Evolutionary conservation across 2,888 invertebrate genomes (phyloP), one percentile per base, ranked within the genome.

Genomic region (Aporophyla lueneburgensis): DNA sequence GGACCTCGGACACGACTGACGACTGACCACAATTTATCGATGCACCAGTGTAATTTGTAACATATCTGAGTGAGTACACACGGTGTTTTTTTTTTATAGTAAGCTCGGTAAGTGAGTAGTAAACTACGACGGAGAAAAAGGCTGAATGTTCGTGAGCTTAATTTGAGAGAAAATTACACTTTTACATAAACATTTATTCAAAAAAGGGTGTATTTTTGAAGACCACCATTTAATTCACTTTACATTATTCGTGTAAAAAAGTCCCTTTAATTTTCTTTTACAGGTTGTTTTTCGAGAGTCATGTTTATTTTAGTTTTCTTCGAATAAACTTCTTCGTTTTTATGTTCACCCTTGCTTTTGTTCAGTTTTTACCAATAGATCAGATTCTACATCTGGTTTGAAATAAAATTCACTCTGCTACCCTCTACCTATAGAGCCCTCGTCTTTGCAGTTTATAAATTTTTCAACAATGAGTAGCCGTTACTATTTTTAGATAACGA

Each of bases 21-120:
- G 67, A 80, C 71, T 68, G 56, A 54, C 51, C 56, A 61, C 58
- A 59, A 76, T 33, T 56, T 62, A 81, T 71, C 71, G 63, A 80
- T 81, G 76, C 67, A 76, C 67, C 56, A 81, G 62, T 49, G 40
- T 66, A 40, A 40, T 81, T 75, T 58, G 40, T 76, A 33, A 71
- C 49, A 5, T 58, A 46, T 24, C 27, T 14, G 19, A 63, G 14
- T 53, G 33, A 3, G 33, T 33, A 51, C 12, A 49, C 65, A 27
- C 49, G 21, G 0, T 14, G 65, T 27, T 27, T 27, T 24, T 27
- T 63, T 46, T 43, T 66, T 24, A 19, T 24, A 19, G 4, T 6
- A 46, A 24, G 12, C 6, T 33, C 33, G 33, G 12, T 33, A 1
- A 12, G 61, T 19, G 19, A 24, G 63, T 65, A 24, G 6, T 46